These are phyloP conservation scores for Tor tambroides DNA, from an alignment of 2,113 vertebrate genomes.

Conservation along the genomic window DNA sequence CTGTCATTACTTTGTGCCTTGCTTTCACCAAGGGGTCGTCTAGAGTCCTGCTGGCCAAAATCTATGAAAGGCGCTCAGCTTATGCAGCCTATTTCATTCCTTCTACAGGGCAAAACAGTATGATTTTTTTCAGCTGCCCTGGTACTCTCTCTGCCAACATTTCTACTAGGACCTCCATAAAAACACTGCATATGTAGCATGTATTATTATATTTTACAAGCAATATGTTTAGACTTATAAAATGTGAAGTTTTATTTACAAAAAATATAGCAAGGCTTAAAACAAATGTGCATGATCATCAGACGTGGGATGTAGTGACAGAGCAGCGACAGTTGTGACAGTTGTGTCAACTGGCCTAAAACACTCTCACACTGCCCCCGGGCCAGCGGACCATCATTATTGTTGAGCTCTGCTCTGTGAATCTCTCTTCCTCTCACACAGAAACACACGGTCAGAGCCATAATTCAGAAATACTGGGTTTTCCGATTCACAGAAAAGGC, in stretches of 20 bases:
- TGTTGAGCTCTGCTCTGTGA: conserved; percentile 14
- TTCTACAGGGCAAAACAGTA: conserved; percentile 25
- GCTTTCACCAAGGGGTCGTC: conserved; percentile 16
- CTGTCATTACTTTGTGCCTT: conserved; percentile 28
- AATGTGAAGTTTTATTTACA: neutral
- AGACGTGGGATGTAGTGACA: conserved; percentile 1
- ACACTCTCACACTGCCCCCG: conserved; percentile 4
- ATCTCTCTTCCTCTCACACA: neutral
- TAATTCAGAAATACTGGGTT: neutral
- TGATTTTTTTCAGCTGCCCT: neutral
- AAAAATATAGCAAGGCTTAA: neutral
- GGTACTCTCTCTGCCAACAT: neutral
- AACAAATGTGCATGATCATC: conserved; percentile 7
- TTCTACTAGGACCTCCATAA: neutral
- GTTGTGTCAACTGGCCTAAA: conserved; percentile 25
- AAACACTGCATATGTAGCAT: neutral
- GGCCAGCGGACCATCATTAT: conserved; percentile 11
- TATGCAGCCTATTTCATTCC: conserved; percentile 21
- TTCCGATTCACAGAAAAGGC: neutral
- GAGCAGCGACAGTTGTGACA: conserved; percentile 17
- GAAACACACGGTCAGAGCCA: neutral
- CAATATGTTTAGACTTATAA: neutral
- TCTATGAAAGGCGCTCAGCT: conserved; percentile 36
- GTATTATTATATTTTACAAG: neutral
- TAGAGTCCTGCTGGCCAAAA: conserved; percentile 36